Conservation (phyloP, 2,113 vertebrate genomes). For the Epinephelus fuscoguttatus region DNA sequence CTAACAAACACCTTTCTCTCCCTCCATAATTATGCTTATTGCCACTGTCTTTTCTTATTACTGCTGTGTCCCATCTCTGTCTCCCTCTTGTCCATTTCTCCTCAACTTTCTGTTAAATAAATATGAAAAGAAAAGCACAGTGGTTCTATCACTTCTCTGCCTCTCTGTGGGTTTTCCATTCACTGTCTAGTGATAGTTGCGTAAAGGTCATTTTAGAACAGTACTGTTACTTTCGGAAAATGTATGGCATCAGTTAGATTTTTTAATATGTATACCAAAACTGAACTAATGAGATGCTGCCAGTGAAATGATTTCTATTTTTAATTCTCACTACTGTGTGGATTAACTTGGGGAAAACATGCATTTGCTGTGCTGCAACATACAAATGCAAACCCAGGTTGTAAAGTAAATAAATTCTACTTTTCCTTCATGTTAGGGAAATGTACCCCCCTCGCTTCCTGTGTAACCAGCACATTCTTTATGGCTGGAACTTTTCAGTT, state of each 20-base stretch:
- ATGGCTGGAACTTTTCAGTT: neutral
- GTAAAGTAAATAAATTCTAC: neutral
- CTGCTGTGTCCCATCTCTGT: neutral
- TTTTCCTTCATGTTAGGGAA: too few relatives aligned
- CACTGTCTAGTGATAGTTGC: neutral
- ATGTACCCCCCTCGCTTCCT: too few relatives aligned
- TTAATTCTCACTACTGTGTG: too few relatives aligned
- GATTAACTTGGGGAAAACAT: too few relatives aligned
- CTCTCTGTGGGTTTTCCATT: neutral
- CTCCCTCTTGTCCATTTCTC: neutral
- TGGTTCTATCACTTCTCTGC: neutral
- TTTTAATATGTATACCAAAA: neutral
- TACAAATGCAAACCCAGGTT: too few relatives aligned
- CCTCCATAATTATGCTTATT: neutral
- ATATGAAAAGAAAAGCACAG: neutral
- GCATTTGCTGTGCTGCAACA: too few relatives aligned
- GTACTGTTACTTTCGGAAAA: neutral
- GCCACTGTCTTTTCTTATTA: neutral
- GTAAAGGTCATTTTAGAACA: neutral
- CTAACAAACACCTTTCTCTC: neutral
- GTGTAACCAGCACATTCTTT: neutral
- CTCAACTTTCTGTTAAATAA: conserved; percentile 17
- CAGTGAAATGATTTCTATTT: too few relatives aligned
- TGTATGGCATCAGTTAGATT: neutral
- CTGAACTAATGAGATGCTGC: too few relatives aligned